phyloP scores from a whole-genome alignment of 1,140 invertebrate species.

The Drosophila parvula region DNA sequence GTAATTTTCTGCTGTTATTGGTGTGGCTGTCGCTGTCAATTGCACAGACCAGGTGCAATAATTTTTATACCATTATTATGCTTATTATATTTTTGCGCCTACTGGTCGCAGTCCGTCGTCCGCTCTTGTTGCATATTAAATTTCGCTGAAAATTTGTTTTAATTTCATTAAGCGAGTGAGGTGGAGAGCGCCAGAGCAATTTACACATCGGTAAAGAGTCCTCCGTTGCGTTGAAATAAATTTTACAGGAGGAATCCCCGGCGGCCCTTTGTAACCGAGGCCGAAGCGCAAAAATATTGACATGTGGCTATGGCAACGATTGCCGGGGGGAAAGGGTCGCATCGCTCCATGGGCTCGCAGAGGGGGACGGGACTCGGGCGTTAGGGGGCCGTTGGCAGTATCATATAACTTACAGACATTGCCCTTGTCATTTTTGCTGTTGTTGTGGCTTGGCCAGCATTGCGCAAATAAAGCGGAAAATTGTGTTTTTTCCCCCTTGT shows the following conservation, averaged over 20 bases:
- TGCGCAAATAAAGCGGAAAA: constrained; percentile 77
- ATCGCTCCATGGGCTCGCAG: too few species aligned
- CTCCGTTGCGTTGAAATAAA: constrained; percentile 45
- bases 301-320: constrained; percentile 65
- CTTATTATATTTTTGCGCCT: constrained; percentile 34
- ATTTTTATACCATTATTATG: constrained; percentile 47
- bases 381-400: constrained; percentile 23
- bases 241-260: constrained; percentile 42
- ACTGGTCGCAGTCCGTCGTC: neutral
- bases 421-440: constrained; percentile 45
- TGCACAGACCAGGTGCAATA: constrained; percentile 33
- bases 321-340: neutral
- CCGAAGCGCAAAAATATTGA: constrained; percentile 75
- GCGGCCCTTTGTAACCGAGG: constrained; percentile 55
- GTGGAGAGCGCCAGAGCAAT: constrained; percentile 50
- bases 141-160: constrained; percentile 69
- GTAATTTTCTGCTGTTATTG: constrained; percentile 14
- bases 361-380: neutral
- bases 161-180: constrained; percentile 73
- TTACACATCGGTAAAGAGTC: constrained; percentile 74
- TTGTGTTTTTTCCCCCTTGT: constrained; percentile 61
- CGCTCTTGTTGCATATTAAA: constrained; percentile 29
- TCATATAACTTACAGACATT: constrained; percentile 61
- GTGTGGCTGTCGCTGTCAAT: constrained; percentile 22
- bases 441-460: constrained; percentile 33